Evolutionary conservation across 2,113 vertebrate species (phyloP).

Genomic region (Suricata suricatta): DNA sequence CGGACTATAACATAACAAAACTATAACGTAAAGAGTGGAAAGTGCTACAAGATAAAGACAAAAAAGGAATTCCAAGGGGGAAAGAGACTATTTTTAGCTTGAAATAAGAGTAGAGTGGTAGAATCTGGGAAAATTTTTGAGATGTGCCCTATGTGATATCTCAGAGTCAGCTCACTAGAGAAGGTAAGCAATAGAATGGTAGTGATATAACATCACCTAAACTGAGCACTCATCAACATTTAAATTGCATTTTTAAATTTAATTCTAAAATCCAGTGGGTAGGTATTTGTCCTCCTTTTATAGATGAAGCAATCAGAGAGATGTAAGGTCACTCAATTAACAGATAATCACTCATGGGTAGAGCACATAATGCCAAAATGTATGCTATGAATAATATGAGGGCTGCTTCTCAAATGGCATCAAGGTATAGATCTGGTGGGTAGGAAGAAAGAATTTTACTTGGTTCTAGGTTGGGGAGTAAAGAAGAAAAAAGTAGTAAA

Average conservation of each 20-base stretch:
- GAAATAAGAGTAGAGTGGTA: not conserved
- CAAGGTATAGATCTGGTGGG: not conserved
- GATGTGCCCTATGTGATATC: not conserved
- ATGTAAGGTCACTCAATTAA: not conserved
- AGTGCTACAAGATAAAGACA: not conserved
- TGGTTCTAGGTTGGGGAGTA: not conserved
- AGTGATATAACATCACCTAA: not conserved
- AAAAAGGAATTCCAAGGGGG: not conserved
- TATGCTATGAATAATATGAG: not conserved
- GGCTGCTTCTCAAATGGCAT: not conserved
- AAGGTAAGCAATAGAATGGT: not conserved
- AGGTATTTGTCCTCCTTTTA: not conserved
- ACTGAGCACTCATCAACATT: not conserved
- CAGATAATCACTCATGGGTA: not conserved
- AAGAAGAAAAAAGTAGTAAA: not conserved
- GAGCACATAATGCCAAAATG: not conserved
- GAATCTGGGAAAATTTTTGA: not conserved
- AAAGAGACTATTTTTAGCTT: not conserved
- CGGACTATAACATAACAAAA: not conserved
- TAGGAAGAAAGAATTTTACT: not conserved
- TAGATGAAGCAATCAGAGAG: constrained; percentile 7
- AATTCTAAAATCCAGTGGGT: not conserved
- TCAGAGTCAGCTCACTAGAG: not conserved
- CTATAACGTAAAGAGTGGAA: not conserved
- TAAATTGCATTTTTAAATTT: not conserved